Conservation (phyloP, 2,797 vertebrate species). For the Lacerta viridis region DNA sequence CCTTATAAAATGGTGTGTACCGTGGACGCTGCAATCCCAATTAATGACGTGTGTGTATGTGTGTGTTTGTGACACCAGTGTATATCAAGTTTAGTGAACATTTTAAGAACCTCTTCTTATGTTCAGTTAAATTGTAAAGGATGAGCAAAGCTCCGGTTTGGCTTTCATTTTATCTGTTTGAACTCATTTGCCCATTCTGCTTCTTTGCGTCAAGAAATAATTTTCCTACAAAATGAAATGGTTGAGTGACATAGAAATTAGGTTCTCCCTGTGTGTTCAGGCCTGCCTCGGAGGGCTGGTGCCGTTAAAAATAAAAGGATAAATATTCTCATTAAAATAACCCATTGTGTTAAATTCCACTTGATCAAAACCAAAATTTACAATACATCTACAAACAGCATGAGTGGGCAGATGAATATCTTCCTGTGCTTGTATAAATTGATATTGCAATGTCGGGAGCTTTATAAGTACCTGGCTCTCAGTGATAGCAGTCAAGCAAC, state of each 20-base stretch:
- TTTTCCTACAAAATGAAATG: constrained; percentile 34
- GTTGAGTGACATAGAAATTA: constrained; percentile 5
- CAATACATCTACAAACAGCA: background rate
- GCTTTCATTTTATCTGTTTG: constrained; percentile 23
- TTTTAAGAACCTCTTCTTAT: background rate
- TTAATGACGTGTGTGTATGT: background rate
- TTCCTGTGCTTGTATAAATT: background rate
- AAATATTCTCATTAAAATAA: constrained; percentile 37
- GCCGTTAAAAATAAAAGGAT: constrained; percentile 2
- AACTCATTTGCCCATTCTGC: constrained; percentile 14
- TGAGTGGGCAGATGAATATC: background rate
- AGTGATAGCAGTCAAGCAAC: background rate
- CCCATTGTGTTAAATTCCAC: constrained; percentile 37
- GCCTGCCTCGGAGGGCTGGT: background rate
- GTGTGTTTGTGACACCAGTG: background rate
- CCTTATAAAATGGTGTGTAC: constrained; percentile 4
- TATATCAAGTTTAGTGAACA: background rate
- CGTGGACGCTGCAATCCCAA: background rate
- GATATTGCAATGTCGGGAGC: background rate
- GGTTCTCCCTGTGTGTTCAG: background rate
- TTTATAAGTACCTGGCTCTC: constrained; percentile 30
- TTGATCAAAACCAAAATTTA: constrained; percentile 31
- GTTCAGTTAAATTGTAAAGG: constrained; percentile 33
- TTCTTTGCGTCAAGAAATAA: constrained; percentile 25
- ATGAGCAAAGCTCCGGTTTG: background rate